Evolutionary conservation across 2,113 vertebrate species (phyloP).

Genomic region (Arothron firmamentum): DNA sequence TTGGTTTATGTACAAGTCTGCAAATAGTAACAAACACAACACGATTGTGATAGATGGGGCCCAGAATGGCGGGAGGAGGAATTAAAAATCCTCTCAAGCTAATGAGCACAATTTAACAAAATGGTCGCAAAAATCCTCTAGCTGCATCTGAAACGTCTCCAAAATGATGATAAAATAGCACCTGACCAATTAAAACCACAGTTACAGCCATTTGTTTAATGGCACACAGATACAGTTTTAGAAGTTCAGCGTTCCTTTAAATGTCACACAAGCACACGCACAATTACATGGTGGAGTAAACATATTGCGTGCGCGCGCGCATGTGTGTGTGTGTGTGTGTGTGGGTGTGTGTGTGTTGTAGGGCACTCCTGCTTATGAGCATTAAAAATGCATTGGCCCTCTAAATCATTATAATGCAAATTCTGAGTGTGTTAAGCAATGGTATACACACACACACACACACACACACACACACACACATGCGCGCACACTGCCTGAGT

Average conservation of each 20-base stretch:
- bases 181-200: conserved; percentile 11
- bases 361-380: conserved; percentile 61
- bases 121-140: conserved; percentile 1
- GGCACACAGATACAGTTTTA: too few relatives aligned
- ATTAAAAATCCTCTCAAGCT: neutral
- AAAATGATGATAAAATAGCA: conserved; percentile 17
- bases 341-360: neutral
- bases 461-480: conserved; percentile 33
- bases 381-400: conserved; percentile 70
- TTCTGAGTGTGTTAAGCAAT: conserved; percentile 65
- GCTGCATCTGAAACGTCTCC: conserved; percentile 8
- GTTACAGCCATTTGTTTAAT: conserved; percentile 20
- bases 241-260: too few relatives aligned
- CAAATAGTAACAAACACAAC: too few relatives aligned
- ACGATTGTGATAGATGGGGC: too few relatives aligned
- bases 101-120: conserved; percentile 34
- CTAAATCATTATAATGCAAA: conserved; percentile 73
- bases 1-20: too few relatives aligned
- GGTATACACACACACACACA: conserved; percentile 40
- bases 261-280: conserved; percentile 27
- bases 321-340: neutral
- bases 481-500: conserved; percentile 61
- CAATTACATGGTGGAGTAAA: conserved; percentile 49
- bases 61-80: too few relatives aligned
- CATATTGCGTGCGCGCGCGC: conserved; percentile 44